Conservation (phyloP, 2,888 invertebrate genomes). For the Aspidapion aeneum region DNA sequence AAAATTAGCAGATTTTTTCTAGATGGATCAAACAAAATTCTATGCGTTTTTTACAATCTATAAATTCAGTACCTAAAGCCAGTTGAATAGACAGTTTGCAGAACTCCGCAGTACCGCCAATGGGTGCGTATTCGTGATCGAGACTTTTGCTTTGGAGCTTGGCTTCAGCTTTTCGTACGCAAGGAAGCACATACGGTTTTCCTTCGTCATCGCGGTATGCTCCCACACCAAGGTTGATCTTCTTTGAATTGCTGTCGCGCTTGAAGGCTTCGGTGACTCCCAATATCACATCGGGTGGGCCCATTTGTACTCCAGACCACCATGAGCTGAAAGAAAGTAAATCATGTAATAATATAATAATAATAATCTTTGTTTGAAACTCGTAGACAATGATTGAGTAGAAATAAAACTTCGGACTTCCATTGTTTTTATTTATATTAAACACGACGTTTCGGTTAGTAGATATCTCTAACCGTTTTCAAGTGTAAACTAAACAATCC, state of each 20-base stretch:
- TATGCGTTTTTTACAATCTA: no score
- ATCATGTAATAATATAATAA: no score
- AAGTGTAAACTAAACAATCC: no score
- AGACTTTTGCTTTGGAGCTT: constrained; percentile 61
- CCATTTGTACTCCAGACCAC: constrained; percentile 91
- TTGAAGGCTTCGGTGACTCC: constrained; percentile 97
- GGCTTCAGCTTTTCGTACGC: constrained; percentile 84
- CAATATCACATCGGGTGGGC: constrained; percentile 96
- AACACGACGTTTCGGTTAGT: no score
- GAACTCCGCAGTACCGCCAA: constrained; percentile 82
- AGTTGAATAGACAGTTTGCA: constrained; percentile 79
- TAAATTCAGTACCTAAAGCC: constrained; percentile 85
- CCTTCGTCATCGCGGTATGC: constrained; percentile 98
- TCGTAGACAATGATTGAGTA: no score
- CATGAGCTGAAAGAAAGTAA: constrained; percentile 63
- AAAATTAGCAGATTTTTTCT: no score
- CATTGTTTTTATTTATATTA: no score
- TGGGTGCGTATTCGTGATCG: constrained; percentile 95
- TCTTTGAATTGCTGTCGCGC: constrained; percentile 83
- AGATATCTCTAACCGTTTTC: no score
- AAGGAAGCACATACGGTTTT: constrained; percentile 91
- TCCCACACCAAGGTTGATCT: constrained; percentile 94
- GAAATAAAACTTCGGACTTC: no score
- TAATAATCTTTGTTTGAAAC: no score
- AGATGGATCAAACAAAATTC: no score